Percentiles rank a stretch among this genome's conserved stretches.
Conservation (phyloP, 2,888 invertebrate genomes). For the Agapostemon virescens region DNA sequence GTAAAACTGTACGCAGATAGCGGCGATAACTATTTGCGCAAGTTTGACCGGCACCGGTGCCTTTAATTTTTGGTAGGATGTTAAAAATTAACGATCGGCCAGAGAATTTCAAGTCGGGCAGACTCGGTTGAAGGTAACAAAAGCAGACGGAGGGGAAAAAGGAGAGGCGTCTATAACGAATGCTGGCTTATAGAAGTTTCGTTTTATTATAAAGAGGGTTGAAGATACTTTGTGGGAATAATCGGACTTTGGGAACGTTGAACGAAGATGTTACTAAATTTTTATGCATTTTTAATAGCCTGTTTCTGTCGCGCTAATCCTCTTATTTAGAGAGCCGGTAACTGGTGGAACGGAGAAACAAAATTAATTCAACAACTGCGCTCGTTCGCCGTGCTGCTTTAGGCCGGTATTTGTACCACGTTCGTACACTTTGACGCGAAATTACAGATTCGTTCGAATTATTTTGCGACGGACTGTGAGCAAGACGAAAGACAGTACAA, state of each 20-base stretch:
- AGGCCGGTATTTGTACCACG: not conserved
- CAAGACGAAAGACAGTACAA: too few relatives aligned
- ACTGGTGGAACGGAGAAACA: too few relatives aligned
- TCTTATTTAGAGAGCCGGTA: not conserved
- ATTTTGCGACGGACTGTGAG: too few relatives aligned
- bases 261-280: not conserved
- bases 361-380: not conserved
- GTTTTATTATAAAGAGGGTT: not conserved
- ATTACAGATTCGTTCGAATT: not conserved
- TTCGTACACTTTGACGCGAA: too few relatives aligned
- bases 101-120: not conserved
- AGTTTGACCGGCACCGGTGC: not conserved
- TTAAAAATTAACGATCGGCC: not conserved
- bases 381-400: not conserved
- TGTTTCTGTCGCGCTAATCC: not conserved
- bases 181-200: not conserved
- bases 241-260: not conserved
- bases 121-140: constrained; percentile 1
- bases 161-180: not conserved
- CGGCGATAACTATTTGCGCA: not conserved
- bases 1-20: not conserved
- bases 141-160: not conserved
- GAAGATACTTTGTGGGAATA: too few relatives aligned
- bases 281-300: not conserved
- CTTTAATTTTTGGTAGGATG: constrained; percentile 5